Percentiles rank a stretch among this genome's conserved stretches.
phyloP scores from a whole-genome alignment of 2,113 vertebrate genomes.

The Paedocypris sp. region DNA sequence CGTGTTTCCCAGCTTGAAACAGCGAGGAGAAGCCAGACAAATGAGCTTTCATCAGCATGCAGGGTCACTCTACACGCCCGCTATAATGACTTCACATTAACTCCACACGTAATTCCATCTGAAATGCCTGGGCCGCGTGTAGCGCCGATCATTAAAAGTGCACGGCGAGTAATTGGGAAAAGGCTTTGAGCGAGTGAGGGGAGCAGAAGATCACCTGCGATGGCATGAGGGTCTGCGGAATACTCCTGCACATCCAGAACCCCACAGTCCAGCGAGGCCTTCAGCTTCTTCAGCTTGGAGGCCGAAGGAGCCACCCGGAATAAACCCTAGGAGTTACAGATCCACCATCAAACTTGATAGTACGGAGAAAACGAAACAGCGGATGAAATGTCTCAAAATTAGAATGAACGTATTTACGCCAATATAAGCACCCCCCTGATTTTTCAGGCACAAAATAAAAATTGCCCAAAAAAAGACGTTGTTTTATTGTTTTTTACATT shows the following conservation, averaged over 20 bases:
- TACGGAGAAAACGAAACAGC: no score
- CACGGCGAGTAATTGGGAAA: neutral
- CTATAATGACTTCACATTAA: slow-evolving; percentile 12
- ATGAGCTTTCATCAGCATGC: slow-evolving; percentile 1
- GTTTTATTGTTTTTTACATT: no score
- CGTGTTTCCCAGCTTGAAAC: neutral
- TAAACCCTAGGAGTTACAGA: slow-evolving; percentile 70
- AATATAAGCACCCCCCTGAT: no score
- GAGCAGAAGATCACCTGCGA: slow-evolving; percentile 73
- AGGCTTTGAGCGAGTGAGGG: neutral
- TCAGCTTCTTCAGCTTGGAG: slow-evolving; percentile 97
- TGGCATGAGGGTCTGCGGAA: slow-evolving; percentile 89
- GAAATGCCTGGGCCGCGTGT: neutral
- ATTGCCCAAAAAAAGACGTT: no score
- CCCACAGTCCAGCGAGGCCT: slow-evolving; percentile 92
- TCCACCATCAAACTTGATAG: no score
- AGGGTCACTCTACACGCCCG: neutral
- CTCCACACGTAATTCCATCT: neutral
- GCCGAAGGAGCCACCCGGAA: slow-evolving; percentile 93
- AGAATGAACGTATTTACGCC: no score
- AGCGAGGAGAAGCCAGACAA: neutral
- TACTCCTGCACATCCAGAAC: slow-evolving; percentile 95
- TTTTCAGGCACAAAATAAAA: no score
- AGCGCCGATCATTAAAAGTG: neutral
- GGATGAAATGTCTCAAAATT: no score